Base-by-base conservation (phyloP, 2,888 invertebrate genomes). In the Cinara cedri region DNA sequence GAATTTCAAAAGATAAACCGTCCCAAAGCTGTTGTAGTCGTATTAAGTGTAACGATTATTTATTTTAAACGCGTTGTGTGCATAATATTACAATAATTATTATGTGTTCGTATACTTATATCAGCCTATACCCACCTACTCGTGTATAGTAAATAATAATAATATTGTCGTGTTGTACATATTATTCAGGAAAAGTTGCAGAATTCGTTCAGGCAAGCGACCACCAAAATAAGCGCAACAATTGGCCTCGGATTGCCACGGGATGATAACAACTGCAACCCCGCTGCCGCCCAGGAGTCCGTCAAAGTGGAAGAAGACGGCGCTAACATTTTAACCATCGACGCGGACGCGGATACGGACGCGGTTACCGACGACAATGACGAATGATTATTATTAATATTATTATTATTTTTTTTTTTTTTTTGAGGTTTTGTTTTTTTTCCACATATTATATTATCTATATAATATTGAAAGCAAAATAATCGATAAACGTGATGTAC, bases 221-320 rank as follows among this genome's bases (percentile, higher is more conserved):
- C 93, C 84, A 91, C 91, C 26, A 95, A 95, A 85, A 89, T 95
- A 66, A 93, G 94, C 3, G 93, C 93, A 34, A 93, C 94, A 3
- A 93, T 95, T 82, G 94, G 95, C 4, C 86, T 94, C 65, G 90
- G 90, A 81, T 89, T 93, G 66, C 72, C 66, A 0, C 71, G 65
- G 21, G 51, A 71, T 0, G 51, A 63, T 19, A 60, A 81, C 46
- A 34, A 62, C 6, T n/a, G n/a, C 42, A 0, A 8, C 70, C 34
- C 34, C 34, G 34, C n/a, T n/a, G n/a, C n/a, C n/a, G n/a, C n/a
- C n/a, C n/a, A 16, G 9, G n/a, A n/a, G 26, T 8, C 21, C 8
- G n/a, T n/a, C 57, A 57, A 16, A 13, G 51, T n/a, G 2, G 54
- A 60, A 13, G 54, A 55, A 16, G 16, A n/a, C 62, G 62, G 46